Evolutionary conservation across 2,113 vertebrate species (phyloP).

Genomic region (Tiliqua scincoides): DNA sequence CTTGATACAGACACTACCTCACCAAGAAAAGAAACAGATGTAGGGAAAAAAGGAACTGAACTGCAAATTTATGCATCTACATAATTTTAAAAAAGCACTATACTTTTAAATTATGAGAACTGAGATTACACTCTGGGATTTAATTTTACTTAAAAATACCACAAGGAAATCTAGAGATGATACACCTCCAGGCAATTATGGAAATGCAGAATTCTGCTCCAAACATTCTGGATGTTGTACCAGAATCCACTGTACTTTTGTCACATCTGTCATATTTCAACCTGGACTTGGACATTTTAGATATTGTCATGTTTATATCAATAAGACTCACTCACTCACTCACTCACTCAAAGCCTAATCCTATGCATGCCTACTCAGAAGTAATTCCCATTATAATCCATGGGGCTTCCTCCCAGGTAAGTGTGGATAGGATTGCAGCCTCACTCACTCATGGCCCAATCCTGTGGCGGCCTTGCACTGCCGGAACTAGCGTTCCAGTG

Average conservation of each 20-base stretch:
- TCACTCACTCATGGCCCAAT: too few species aligned
- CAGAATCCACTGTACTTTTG: not conserved
- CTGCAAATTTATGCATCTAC: not conserved
- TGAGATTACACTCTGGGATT: not conserved
- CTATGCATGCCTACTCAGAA: too few species aligned
- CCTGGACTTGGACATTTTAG: not conserved
- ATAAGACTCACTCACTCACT: too few species aligned
- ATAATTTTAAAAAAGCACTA: not conserved
- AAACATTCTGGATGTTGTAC: not conserved
- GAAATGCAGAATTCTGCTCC: not conserved
- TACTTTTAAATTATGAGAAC: not conserved
- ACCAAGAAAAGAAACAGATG: not conserved
- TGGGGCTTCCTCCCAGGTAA: too few species aligned
- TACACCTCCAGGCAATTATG: not conserved
- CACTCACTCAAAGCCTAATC: too few species aligned
- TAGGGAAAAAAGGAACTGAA: slow-evolving; percentile 25
- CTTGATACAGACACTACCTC: not conserved
- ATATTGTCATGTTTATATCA: not conserved
- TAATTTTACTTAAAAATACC: not conserved
- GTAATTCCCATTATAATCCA: too few species aligned
- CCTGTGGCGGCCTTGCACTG: too few species aligned
- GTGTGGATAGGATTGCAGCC: too few species aligned
- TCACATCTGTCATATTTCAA: not conserved
- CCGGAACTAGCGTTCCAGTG: too few species aligned
- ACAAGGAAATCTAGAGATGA: not conserved